Evolutionary conservation across 2,888 invertebrate genomes (phyloP).

Genomic region (Aproaerema taeniolella): DNA sequence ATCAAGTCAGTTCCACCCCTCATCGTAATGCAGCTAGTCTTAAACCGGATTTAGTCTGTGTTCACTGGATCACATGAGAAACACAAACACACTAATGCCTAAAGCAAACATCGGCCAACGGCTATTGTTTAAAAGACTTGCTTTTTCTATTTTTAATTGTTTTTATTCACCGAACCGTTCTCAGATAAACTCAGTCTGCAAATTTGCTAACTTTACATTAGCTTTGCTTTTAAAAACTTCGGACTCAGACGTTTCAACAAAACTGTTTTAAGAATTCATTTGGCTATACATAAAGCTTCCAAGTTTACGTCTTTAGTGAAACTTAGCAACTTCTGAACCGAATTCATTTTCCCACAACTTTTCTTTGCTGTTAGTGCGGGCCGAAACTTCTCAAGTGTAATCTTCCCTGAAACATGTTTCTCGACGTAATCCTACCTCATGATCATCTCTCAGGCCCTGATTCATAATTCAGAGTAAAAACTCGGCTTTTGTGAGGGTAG

Average conservation of each 20-base stretch:
- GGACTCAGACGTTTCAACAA: no score
- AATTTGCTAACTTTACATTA: no score
- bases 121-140: slow-evolving; percentile 54
- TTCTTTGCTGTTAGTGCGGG: slow-evolving; percentile 6
- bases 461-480: slow-evolving; percentile 42
- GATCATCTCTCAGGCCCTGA: slow-evolving; percentile 22
- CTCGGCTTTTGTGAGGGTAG: slow-evolving; percentile 24
- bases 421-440: slow-evolving; percentile 14
- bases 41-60: slow-evolving; percentile 16
- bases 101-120: slow-evolving; percentile 46
- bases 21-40: slow-evolving; percentile 5
- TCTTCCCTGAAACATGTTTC: slow-evolving; percentile 13
- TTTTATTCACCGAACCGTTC: slow-evolving; percentile 29
- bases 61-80: slow-evolving; percentile 52
- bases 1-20: slow-evolving; percentile 7
- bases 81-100: slow-evolving; percentile 62
- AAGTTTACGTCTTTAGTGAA: slow-evolving; percentile 1
- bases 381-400: slow-evolving; percentile 12
- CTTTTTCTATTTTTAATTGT: slow-evolving; percentile 29
- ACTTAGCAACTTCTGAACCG: slow-evolving; percentile 3
- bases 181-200: slow-evolving; percentile 18
- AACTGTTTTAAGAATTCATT: neutral
- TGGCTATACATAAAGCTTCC: neutral
- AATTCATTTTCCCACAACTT: slow-evolving; percentile 11
- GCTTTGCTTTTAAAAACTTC: no score